Percentiles rank a stretch among this genome's conserved stretches.
Conservation (phyloP, 2,888 invertebrate genomes). For the Acholoe squamosa region DNA sequence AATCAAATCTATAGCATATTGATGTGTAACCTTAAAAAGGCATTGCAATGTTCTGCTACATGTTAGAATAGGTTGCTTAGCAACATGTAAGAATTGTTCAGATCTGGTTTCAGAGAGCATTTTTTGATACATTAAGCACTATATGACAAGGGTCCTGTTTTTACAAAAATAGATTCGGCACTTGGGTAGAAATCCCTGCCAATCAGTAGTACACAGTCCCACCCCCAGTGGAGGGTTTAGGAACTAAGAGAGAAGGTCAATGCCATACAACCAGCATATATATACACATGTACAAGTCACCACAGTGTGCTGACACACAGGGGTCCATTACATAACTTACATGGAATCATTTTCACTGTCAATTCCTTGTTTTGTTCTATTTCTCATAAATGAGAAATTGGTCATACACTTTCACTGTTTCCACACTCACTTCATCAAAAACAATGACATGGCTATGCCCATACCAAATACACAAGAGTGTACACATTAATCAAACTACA, state of each 20-base stretch:
- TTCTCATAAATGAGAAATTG: too few species aligned
- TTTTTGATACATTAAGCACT: neutral
- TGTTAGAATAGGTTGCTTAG: slow-evolving; percentile 22
- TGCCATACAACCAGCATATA: neutral
- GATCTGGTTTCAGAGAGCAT: neutral
- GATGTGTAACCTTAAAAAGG: too few species aligned
- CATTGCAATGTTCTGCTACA: too few species aligned
- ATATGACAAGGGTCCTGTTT: neutral
- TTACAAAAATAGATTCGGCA: slow-evolving; percentile 55
- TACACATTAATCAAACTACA: too few species aligned
- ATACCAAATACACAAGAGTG: too few species aligned
- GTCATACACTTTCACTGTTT: too few species aligned
- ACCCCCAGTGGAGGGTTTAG: neutral
- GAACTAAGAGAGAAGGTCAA: neutral
- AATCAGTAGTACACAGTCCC: slow-evolving; percentile 1
- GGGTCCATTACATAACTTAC: too few species aligned
- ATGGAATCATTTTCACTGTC: too few species aligned
- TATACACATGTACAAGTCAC: neutral
- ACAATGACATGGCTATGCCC: too few species aligned
- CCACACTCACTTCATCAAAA: too few species aligned
- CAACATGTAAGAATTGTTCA: slow-evolving; percentile 23
- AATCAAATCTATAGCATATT: neutral
- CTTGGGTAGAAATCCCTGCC: slow-evolving; percentile 30
- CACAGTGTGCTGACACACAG: neutral
- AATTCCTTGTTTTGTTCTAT: too few species aligned